Conservation (phyloP, 2,113 vertebrate species). For the Nothoprocta perdicaria region DNA sequence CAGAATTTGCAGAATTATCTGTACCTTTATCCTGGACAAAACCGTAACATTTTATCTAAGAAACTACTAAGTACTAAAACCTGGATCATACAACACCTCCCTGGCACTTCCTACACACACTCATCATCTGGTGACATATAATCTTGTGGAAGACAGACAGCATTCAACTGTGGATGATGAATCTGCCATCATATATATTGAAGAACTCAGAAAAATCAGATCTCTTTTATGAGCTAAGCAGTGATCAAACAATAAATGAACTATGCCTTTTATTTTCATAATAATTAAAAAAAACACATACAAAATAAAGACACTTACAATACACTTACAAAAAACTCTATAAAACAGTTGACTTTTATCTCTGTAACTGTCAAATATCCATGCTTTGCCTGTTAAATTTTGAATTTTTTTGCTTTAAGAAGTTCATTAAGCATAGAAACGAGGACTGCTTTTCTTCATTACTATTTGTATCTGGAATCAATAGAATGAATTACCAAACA, state of each 20-base stretch:
- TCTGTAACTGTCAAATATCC: neutral
- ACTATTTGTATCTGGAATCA: neutral
- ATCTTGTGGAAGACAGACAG: neutral
- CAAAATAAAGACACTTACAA: neutral
- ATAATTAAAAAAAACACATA: neutral
- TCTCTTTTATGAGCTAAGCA: neutral
- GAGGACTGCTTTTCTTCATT: neutral
- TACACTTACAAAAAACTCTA: neutral
- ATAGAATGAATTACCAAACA: neutral
- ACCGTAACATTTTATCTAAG: neutral
- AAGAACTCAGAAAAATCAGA: neutral
- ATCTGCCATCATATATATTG: fast-evolving
- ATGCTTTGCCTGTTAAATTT: neutral
- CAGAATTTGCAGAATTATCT: neutral
- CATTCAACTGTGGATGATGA: neutral
- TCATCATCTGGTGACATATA: neutral
- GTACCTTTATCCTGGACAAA: neutral
- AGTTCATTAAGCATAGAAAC: neutral
- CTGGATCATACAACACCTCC: neutral
- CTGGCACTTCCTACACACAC: neutral
- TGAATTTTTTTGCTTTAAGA: neutral
- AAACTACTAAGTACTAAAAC: neutral
- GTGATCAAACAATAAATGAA: neutral
- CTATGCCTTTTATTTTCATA: neutral
- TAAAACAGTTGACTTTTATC: neutral